phyloP scores from a whole-genome alignment of 2,113 vertebrate species.

The Leptobrachium ailaonicum region DNA sequence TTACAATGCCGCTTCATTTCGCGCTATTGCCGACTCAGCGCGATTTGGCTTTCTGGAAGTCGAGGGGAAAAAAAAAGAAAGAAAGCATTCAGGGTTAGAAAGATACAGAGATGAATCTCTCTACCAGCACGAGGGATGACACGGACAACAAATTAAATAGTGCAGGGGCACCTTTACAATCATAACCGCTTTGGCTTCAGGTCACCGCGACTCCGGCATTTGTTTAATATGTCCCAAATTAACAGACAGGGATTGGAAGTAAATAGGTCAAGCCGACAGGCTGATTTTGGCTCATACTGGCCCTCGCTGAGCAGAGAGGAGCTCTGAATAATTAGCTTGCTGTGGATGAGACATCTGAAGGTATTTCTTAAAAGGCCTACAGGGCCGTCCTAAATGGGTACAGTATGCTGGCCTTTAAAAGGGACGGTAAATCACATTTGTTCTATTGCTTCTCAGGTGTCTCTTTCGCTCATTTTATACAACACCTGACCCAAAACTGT shows the following conservation, averaged over 20 bases:
- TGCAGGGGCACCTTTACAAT: background rate
- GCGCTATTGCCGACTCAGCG: conserved; percentile 26
- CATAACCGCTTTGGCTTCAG: background rate
- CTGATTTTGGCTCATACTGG: conserved; percentile 7
- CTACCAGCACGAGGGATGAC: background rate
- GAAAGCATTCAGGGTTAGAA: conserved; percentile 18
- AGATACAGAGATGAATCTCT: conserved; percentile 28
- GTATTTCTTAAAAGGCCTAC: background rate
- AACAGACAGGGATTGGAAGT: conserved; percentile 11
- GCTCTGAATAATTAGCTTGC: conserved; percentile 35
- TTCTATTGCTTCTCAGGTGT: too few relatives aligned
- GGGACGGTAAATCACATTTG: too few relatives aligned
- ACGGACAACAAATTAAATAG: conserved; percentile 13
- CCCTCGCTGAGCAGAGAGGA: conserved; percentile 4
- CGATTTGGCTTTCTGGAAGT: conserved; percentile 9
- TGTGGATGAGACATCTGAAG: background rate
- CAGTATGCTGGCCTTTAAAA: background rate
- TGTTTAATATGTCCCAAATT: background rate
- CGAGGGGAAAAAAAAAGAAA: background rate
- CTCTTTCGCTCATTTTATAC: too few relatives aligned
- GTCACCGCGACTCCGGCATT: background rate
- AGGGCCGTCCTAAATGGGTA: background rate
- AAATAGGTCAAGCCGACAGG: conserved; percentile 26
- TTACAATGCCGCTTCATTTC: conserved; percentile 34
- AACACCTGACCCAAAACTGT: too few relatives aligned